Conservation (phyloP, 1,140 invertebrate species). For the Hypothenemus hampei region DNA sequence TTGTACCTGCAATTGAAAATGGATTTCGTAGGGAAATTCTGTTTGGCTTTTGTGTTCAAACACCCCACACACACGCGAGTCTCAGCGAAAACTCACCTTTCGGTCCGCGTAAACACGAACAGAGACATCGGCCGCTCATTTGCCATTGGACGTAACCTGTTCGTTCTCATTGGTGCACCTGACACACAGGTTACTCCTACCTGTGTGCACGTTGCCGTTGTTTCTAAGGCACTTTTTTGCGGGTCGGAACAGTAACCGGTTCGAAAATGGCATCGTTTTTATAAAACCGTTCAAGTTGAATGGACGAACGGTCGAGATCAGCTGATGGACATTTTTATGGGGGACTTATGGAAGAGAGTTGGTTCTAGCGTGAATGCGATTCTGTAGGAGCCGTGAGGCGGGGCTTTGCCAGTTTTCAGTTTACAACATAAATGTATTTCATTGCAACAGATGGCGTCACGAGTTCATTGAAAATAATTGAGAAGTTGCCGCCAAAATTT, state of each 20-base stretch:
- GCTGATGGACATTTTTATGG: slow-evolving; percentile 42
- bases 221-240: slow-evolving; percentile 19
- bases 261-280: neutral
- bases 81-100: slow-evolving; percentile 36
- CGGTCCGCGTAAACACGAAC: slow-evolving; percentile 31
- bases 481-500: too few relatives aligned
- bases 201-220: slow-evolving; percentile 31
- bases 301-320: slow-evolving; percentile 36
- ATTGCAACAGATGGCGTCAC: neutral
- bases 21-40: neutral
- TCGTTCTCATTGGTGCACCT: slow-evolving; percentile 43
- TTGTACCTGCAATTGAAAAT: neutral
- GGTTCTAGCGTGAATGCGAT: too few relatives aligned
- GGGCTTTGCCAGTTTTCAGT: too few relatives aligned
- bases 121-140: slow-evolving; percentile 42
- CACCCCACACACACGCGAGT: slow-evolving; percentile 36
- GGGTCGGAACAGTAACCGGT: neutral
- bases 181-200: slow-evolving; percentile 45
- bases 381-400: too few relatives aligned
- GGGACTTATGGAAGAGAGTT: too few relatives aligned
- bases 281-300: slow-evolving; percentile 1
- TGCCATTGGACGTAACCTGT: slow-evolving; percentile 42
- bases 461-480: too few relatives aligned
- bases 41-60: neutral
- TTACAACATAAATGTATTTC: too few relatives aligned